phyloP scores from a whole-genome alignment of 2,113 vertebrate genomes.

The Ciconia boyciana region DNA sequence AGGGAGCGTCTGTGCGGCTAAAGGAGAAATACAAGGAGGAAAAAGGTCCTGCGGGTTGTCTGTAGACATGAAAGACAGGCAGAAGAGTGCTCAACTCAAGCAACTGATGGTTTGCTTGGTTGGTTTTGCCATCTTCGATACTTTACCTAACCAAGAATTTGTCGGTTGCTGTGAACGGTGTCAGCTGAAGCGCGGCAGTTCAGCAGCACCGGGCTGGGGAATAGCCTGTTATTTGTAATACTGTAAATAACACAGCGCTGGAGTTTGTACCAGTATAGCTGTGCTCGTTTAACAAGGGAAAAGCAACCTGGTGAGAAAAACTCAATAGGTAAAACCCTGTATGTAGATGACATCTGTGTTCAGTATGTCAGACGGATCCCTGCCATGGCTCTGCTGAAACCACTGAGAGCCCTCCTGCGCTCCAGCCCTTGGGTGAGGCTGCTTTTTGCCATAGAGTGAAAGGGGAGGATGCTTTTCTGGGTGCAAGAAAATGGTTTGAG shows the following conservation, averaged over 20 bases:
- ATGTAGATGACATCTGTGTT: neutral
- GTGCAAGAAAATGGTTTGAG: neutral
- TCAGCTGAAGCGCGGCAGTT: neutral
- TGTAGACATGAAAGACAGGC: neutral
- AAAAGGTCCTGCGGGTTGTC: neutral
- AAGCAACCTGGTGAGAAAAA: neutral
- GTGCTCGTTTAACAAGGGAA: neutral
- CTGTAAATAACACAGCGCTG: neutral
- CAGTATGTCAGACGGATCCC: neutral
- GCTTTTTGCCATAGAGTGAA: neutral
- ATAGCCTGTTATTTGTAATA: neutral
- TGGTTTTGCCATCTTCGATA: neutral
- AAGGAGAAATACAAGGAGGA: neutral
- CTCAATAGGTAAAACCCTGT: neutral
- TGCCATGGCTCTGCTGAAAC: neutral
- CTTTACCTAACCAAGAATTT: neutral
- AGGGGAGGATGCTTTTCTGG: neutral
- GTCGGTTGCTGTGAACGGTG: neutral
- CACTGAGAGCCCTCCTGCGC: rapidly evolving
- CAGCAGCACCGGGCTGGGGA: neutral
- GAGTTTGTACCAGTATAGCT: neutral
- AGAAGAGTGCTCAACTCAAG: neutral
- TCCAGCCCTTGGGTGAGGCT: neutral
- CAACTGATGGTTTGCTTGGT: neutral
- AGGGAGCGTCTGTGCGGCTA: rapidly evolving